Evolutionary conservation across 2,797 vertebrate species (phyloP), one percentile per base, ranked within the genome.

Genomic region (Caiman crocodilus): DNA sequence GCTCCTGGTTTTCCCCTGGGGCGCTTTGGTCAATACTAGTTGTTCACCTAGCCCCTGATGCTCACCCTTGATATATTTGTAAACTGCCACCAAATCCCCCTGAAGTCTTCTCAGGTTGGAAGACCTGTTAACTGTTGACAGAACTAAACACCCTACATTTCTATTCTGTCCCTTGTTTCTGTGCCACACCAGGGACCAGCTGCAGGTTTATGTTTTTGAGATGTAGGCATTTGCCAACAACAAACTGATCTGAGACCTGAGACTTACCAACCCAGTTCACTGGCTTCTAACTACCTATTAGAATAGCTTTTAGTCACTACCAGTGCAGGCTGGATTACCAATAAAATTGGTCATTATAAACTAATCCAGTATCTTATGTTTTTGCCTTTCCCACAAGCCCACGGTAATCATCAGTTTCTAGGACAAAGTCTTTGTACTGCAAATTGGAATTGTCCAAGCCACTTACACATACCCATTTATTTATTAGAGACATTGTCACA

Each of bases 401-500:
- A 93, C 91, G 95, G 30, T 96, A 95, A 82, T 88, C 84, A 94
- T 85, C 86, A 90, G 67, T 93, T 96, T 96, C 94, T 96, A 94
- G 96, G 95, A 95, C 18, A 97, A 93, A 96, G 90, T 61, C 88
- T 94, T 96, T 97, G 86, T 86, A 91, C 92, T 93, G 92, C 91
- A 96, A 93, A 96, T 96, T 96, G 93, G 95, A 87, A 94, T 96
- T 95, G 32, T 73, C 59, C 75, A 94, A 95, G 86, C 82, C 78
- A 92, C 90, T 94, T 82, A 91, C 88, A 95, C 90, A 74, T 93
- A 85, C 76, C 92, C 84, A 96, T 94, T 87, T 85, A 92, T 94
- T 94, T 93, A 78, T 89, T 95, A 90, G 93, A 35, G 12, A 80
- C 84, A 94, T 88, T 90, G 82, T 94, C 93, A 56, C 88, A 91